Percentiles rank a stretch among this genome's conserved stretches.
Evolutionary conservation across 2,797 vertebrate species (phyloP).

Genomic region (Falco columbarius): DNA sequence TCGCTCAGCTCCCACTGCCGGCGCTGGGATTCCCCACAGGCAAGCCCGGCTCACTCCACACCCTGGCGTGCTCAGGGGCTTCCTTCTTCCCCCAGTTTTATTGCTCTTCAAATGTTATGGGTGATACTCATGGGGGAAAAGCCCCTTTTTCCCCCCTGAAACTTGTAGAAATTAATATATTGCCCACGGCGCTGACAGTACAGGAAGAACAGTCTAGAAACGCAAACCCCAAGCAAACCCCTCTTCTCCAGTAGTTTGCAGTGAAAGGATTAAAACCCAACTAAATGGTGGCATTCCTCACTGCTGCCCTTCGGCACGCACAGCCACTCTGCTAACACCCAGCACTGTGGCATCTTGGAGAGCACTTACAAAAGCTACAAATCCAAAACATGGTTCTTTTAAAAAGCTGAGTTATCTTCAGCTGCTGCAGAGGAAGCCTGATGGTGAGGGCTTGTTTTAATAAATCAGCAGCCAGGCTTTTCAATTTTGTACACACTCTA

Average conservation of each 20-base stretch:
- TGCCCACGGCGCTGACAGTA: neutral
- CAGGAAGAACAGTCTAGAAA: accelerated
- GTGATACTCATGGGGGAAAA: neutral
- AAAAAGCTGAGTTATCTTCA: neutral
- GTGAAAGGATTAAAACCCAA: neutral
- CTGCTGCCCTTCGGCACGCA: accelerated
- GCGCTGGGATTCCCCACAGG: accelerated
- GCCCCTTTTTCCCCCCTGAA: neutral
- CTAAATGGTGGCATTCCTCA: accelerated
- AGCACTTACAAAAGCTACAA: neutral
- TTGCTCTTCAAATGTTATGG: neutral
- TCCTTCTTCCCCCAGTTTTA: neutral
- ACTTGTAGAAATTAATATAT: neutral
- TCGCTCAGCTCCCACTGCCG: neutral
- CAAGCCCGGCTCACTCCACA: neutral
- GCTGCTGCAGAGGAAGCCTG: neutral
- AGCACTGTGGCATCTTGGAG: neutral
- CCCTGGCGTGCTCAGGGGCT: accelerated
- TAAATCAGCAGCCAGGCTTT: neutral
- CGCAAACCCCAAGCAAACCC: neutral
- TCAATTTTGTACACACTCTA: neutral
- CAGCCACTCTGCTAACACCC: accelerated
- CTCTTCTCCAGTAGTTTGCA: neutral
- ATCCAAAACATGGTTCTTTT: neutral
- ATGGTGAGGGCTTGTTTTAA: neutral